Evolutionary conservation across 2,888 invertebrate species (phyloP), one percentile per base, ranked within the genome.

Genomic region (Acanthosepion lycidas): DNA sequence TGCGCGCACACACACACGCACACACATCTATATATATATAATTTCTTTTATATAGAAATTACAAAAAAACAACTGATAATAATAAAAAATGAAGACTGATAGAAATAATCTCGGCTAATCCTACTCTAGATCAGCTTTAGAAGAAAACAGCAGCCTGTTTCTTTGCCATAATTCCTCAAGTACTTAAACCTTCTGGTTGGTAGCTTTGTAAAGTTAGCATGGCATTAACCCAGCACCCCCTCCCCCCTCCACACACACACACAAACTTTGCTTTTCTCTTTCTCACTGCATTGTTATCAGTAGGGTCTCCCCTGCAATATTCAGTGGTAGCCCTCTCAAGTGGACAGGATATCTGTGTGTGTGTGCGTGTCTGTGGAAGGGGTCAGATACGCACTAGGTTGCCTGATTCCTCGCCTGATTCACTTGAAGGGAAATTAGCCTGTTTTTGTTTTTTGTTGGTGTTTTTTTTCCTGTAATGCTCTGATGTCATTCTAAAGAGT

Each of bases 161-260:
- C 78, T 78, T 78, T 33, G 78, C 78, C 78, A 78, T 78, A 78
- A 78, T 78, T 78, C 78, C 33, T 78, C 78, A 78, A 78, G 78
- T 78, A 78, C 78, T 78, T 78, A 78, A 78, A 78, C 78, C 78
- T 78, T 78, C 15, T 78, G 78, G 78, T 78, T 78, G n/a, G 78
- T 78, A 78, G 78, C 78, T 78, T 78, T 78, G 78, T 78, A 78
- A 78, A 78, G 78, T 78, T 78, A 78, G 78, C 78, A 33, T 78
- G n/a, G 78, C 78, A 78, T 78, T 78, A 78, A 78, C n/a, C 78
- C 78, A n/a, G 78, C 33, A n/a, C n/a, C 78, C 33, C 78, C n/a
- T 12, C n/a, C 78, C n/a, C n/a, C n/a, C 1, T 33, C 0, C 2
- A 8, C n/a, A 0, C 12, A n/a, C 12, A 23, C 9, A 8, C 8